A percentile compares a stretch with the other conserved stretches of the same genome.
These are phyloP conservation scores for Zaprionus ornatus DNA, from an alignment of 1,140 invertebrate species.

Conservation along the genomic window DNA sequence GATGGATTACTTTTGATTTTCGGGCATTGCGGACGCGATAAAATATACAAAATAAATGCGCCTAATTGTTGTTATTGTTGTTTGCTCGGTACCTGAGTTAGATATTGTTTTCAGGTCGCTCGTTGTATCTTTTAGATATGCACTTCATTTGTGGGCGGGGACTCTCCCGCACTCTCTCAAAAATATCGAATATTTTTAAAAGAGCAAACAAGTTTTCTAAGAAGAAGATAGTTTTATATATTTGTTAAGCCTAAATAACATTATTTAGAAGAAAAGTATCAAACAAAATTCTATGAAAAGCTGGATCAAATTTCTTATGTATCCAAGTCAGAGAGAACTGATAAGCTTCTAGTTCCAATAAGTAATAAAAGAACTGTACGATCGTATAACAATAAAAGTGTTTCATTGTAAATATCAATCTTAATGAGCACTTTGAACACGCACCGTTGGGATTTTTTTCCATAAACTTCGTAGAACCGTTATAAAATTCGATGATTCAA, in stretches of 20 bases:
- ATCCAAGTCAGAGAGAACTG: not conserved
- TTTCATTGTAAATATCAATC: conserved; percentile 14
- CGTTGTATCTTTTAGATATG: conserved; percentile 44
- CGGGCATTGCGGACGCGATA: conserved; percentile 68
- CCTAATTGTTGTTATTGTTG: conserved; percentile 66
- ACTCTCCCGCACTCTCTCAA: not conserved
- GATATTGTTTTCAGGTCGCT: conserved; percentile 64
- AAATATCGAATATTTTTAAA: not conserved
- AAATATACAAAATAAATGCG: conserved; percentile 62
- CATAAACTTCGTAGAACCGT: not conserved
- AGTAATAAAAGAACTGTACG: conserved; percentile 11
- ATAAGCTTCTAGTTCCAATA: conserved; percentile 27
- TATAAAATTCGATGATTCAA: conserved; percentile 16
- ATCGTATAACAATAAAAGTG: conserved; percentile 12
- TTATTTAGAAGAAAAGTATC: not conserved
- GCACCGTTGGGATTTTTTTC: conserved; percentile 1
- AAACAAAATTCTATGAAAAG: not conserved
- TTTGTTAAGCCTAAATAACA: not conserved
- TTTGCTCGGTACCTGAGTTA: conserved; percentile 61
- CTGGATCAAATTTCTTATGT: not conserved
- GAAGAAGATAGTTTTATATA: not conserved
- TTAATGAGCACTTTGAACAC: not conserved
- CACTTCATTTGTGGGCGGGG: not conserved
- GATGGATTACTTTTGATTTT: conserved; percentile 81
- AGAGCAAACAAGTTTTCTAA: not conserved